Evolutionary conservation across 2,113 vertebrate genomes (phyloP), one percentile per base, ranked within the genome.

Genomic region (Xiphophorus hellerii): DNA sequence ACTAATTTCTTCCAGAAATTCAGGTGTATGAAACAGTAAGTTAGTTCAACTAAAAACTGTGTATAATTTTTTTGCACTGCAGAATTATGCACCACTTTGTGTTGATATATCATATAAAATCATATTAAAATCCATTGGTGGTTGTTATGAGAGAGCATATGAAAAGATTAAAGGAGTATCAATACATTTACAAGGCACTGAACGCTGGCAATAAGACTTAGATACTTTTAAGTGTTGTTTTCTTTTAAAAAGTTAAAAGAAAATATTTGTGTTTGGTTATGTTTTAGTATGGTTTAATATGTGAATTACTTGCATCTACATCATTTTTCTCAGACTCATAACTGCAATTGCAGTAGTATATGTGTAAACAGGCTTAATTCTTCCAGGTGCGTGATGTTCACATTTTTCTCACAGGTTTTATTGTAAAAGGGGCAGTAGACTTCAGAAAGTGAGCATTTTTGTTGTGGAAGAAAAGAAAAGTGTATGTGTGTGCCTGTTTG

Each of bases 341-440:
- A 42, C 3, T 42, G 13, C 14, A 14, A 17, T 6, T 51, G 20
- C 5, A 54, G 17, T 20, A 15, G 48, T 7, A 22, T 5, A 54
- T 54, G 6, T 54, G 17, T 54, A 9, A 54, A 51, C 37, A 54
- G 71, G 62, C 74, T 74, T 66, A 4, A 20, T 74, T 78, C 29
- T 73, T 80, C 62, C 29, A 65, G 73, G 66, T 75, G 27, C 65
- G 35, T 33, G 33, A 54, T 58, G 74, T 80, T 85, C 44, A 70
- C 68, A 66, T 71, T 61, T 66, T 76, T 17, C 69, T 73, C 11
- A 35, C 27, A 69, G 31, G 39, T 48, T 48, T 29, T 37, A n/a
- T 9, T 44, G 66, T 33, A 61, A 35, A 76, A 71, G 74, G 74
- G 39, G 67, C 5, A 7, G 54, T 7, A 58, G 37, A 33, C 66